Evolutionary conservation across 2,888 invertebrate species (phyloP).

Genomic region (Pristionchus exspectatus): DNA sequence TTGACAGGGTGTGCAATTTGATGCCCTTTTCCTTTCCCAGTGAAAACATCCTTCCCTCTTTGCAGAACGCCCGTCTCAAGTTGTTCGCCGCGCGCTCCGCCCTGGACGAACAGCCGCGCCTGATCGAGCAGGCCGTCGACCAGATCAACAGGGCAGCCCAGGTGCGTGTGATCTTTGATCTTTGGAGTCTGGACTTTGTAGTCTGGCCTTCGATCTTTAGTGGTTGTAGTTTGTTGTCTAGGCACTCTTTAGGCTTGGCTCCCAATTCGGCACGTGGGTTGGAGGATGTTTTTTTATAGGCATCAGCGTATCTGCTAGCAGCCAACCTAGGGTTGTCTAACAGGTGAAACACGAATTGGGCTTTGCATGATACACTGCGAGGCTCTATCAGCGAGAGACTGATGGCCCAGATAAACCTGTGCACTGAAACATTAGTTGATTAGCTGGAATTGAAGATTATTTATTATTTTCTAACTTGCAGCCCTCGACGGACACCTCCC

Average conservation of each 20-base stretch:
- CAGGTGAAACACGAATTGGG: no score
- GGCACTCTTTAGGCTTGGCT: no score
- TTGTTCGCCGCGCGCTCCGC: conserved; percentile 69
- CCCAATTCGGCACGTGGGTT: no score
- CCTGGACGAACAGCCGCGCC: conserved; percentile 65
- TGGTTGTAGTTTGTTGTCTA: not conserved
- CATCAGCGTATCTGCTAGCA: no score
- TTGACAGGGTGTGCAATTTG: not conserved
- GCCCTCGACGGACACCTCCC: conserved; percentile 31
- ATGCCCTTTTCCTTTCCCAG: not conserved
- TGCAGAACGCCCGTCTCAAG: conserved; percentile 65
- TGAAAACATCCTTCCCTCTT: conserved; percentile 20
- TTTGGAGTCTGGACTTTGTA: not conserved
- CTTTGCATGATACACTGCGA: no score
- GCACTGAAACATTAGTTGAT: no score
- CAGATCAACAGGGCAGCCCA: conserved; percentile 34
- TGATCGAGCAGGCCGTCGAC: conserved; percentile 58
- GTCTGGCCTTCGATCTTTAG: not conserved
- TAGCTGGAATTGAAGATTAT: no score
- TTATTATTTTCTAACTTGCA: not conserved
- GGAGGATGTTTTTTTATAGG: no score
- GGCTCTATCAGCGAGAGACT: no score
- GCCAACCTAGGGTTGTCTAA: no score
- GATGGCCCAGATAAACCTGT: no score
- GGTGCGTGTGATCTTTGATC: conserved; percentile 10